Evolutionary conservation across 1,140 invertebrate genomes (phyloP), one percentile per base, ranked within the genome.

Genomic region (Harlomillsia oculata): DNA sequence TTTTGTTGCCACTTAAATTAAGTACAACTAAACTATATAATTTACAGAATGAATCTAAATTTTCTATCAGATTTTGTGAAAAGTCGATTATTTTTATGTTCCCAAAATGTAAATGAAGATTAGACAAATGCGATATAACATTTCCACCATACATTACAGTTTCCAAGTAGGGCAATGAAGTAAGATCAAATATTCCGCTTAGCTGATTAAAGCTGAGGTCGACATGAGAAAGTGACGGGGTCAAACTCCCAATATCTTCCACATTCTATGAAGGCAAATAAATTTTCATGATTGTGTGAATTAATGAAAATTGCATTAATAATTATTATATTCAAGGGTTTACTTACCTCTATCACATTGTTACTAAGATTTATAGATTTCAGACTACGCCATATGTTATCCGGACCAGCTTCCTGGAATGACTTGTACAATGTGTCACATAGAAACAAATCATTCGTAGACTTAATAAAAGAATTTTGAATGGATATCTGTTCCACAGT

Each of bases 41-140:
- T 70, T 90, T 89, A 0, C 81, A 78, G 63, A 97, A 84, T 41
- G 87, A 84, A 56, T 78, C 74, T 0, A 94, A 69, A 0, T 80
- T 79, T 18, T 76, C 79, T 1, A 97, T 78, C 66, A 81, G 79
- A 72, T 97, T 97, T 61, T 89, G 83, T 1, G 87, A 84, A 32
- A 97, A 69, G 69, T 91, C 84, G n/a, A 97, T 78, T 54, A 78
- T 80, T 13, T 84, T 79, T n/a, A 96, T 78, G 72, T 95, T 92
- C 2, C 89, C 90, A 52, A 96, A 77, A 70, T 84, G 85, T 6
- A 82, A 81, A 67, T 94, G 84, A 70, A 93, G 79, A 67, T 85
- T 78, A 3, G 84, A 77, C 36, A 62, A 46, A 16, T 23, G 45
- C 1, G 70, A 68, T 61, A 82, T 82, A 16, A 78, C 75, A 75